Evolutionary conservation across 2,113 vertebrate species (phyloP), one percentile per base, ranked within the genome.

Genomic region (Sorex fumeus): DNA sequence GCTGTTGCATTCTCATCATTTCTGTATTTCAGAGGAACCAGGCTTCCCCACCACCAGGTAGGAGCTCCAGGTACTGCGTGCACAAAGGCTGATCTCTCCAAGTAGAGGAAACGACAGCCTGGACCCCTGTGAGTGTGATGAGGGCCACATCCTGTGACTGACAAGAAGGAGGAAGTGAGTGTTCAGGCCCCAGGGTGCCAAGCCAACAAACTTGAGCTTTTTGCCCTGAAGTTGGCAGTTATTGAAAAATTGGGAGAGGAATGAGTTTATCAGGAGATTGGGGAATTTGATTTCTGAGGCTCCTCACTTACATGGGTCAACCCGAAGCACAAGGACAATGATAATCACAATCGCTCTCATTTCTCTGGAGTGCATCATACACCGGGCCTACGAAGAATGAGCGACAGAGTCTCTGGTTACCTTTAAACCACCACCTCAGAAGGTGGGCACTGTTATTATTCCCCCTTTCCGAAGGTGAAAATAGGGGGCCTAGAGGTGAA

Each of bases 221-320:
- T 71, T 34, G 2, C 19, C 13, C 71, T 60, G 67, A 21, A 43
- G 32, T 12, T 28, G 2, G 40, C 18, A 50, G 45, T 28, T 62
- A 50, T 8, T n/a, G 71, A 79, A 77, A 6, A 62, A 77, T 72
- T 47, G 18, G 10, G 40, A 79, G 13, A 70, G 40, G 71, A 83
- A 87, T 53, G 53, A 72, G 53, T 80, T 47, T 45, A 93, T 64
- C 15, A 9, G 19, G 36, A 28, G 21, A 28, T 27, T 50, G 28
- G 32, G n/a, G 81, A 32, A 83, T 40, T 93, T 93, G 62, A 34
- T 93, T 34, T 47, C 69, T 36, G 36, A 89, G 81, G 77, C 90
- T 60, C 32, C 23, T 13, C 34, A 57, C 64, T 89, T 82, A 34
- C 50, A 78, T 67, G 60, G 70, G 66, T 57, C 77, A 72, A 89